Base-by-base conservation (phyloP, 1,140 invertebrate genomes). In the Sitodiplosis mosellana region DNA sequence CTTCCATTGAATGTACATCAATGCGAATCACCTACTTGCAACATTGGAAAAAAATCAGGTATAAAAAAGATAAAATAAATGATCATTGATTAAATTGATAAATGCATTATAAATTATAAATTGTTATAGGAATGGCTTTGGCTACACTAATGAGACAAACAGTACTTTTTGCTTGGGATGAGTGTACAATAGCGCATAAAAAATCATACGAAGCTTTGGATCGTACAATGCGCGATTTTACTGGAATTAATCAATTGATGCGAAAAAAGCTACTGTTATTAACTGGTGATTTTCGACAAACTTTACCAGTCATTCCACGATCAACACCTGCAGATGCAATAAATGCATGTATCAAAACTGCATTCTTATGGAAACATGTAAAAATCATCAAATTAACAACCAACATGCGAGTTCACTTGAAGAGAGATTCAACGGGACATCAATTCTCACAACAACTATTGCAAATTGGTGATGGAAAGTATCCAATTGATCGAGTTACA, bases 281-380 rank as follows among this genome's bases (percentile, higher is more conserved):
- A 21, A 53, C 63, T 49, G 68, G 69, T 36, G 66, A 73, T 59
- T 74, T 72, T 55, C 49, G 67, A 43, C 67, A 74, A 57, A 71
- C 56, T n/a, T 51, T 72, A 19, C 67, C 68, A 2, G 61, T 72
- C 3, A 63, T 70, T 19, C 50, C 54, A 40, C 54, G 58, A 54
- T 60, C 55, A 51, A 70, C 64, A 11, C 48, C 53, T 44, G 64
- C 64, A 47, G 61, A 72, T 56, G 61, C 67, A 60, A 45, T 70
- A 40, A 27, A 27, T 27, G 48, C 41, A 7, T 49, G 48, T 20
- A 18, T 53, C 11, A 54, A 51, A 47, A 3, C 37, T 19, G 51
- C 47, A 54, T 53, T 49, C 63, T 55, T 71, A 49, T 68, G 64
- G 64, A 46, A 40, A 22, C 49, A 65, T 48, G 57, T 64, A 47